phyloP scores from a whole-genome alignment of 2,113 vertebrate genomes.

The Leptobrachium ailaonicum region DNA sequence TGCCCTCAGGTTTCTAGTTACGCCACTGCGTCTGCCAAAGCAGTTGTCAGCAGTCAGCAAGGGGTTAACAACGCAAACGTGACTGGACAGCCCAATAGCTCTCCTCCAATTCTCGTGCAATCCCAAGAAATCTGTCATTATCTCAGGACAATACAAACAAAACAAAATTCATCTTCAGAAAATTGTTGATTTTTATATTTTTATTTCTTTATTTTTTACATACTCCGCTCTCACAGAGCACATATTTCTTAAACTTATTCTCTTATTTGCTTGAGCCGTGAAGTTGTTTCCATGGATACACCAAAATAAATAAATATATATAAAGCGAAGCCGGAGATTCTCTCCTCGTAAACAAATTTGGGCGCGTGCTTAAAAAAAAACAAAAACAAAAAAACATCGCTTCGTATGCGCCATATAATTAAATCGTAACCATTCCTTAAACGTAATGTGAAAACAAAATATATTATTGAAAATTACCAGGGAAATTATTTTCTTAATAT shows the following conservation, averaged over 20 bases:
- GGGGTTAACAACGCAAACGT: too few species aligned
- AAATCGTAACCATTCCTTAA: background rate
- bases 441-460: background rate
- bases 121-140: too few species aligned
- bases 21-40: too few species aligned
- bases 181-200: background rate
- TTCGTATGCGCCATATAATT: background rate
- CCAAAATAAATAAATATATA: slow-evolving; percentile 12
- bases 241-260: background rate
- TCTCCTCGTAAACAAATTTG: slow-evolving; percentile 36
- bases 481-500: too few species aligned
- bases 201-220: background rate
- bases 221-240: background rate
- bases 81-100: too few species aligned
- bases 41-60: too few species aligned
- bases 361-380: slow-evolving; percentile 16
- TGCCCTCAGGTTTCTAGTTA: too few species aligned
- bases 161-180: background rate
- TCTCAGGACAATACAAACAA: background rate
- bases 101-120: too few species aligned
- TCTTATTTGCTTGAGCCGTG: slow-evolving; percentile 15
- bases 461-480: background rate
- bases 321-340: slow-evolving; percentile 22
- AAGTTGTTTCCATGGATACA: slow-evolving; percentile 44
- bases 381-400: background rate